Percentiles rank a stretch among this genome's conserved stretches.
Conservation (phyloP, 2,113 vertebrate genomes). For the Mustela nigripes region DNA sequence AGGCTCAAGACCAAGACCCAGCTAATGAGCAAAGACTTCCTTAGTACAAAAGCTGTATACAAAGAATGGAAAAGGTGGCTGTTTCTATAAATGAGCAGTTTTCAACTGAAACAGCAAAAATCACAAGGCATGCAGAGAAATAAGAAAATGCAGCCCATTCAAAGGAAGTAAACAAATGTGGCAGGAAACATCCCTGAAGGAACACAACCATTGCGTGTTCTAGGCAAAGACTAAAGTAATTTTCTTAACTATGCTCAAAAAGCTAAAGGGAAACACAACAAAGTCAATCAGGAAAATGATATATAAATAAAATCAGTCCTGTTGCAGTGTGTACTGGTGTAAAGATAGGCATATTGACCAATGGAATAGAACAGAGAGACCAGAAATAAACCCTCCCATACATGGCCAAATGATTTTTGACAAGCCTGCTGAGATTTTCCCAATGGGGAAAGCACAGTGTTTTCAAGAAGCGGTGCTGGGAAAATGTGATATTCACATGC, state of each 20-base stretch:
- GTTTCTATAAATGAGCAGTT: background rate
- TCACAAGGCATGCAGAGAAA: background rate
- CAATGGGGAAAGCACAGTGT: background rate
- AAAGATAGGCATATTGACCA: background rate
- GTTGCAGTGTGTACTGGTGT: background rate
- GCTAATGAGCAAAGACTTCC: background rate
- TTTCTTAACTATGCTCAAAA: background rate
- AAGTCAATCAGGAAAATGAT: background rate
- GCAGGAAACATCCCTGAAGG: background rate
- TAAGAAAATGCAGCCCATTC: background rate
- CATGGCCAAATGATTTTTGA: too few relatives aligned
- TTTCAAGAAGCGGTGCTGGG: background rate
- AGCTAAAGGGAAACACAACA: background rate
- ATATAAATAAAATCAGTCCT: background rate
- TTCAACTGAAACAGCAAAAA: background rate
- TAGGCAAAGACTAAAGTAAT: background rate
- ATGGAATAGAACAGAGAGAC: background rate
- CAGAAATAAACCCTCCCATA: background rate
- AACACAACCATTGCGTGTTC: background rate
- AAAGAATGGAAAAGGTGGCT: background rate
- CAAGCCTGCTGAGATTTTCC: too few relatives aligned
- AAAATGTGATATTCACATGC: background rate
- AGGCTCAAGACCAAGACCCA: background rate
- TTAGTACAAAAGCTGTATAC: background rate
- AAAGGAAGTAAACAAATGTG: background rate